Evolutionary conservation across 2,113 vertebrate species (phyloP), one percentile per base, ranked within the genome.

Genomic region (Rhabdomys dilectus): DNA sequence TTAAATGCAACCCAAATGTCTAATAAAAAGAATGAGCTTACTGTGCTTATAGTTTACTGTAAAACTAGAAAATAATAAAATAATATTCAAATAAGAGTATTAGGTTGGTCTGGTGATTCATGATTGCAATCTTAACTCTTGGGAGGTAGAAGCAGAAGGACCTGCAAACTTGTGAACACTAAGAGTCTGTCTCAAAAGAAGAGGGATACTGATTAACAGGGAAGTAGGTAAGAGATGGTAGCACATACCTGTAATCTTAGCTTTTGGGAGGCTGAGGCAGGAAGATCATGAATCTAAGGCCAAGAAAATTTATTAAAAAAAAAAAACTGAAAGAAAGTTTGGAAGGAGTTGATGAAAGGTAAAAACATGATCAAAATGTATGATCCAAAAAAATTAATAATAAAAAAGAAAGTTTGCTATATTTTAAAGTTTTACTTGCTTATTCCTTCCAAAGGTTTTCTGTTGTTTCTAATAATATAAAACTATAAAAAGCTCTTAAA

Each of bases 271-370:
- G 21, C 36, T 72, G 34, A 72, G 21, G 6, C 48, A 72, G 86
- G 34, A 72, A 68, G 48, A 72, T 53, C 66, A 88, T 72, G 48
- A 87, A 31, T 72, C 68, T 39, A 22, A 39, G 36, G 36, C 4
- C 64, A 70, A 58, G 58, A 95, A 66, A 94, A 62, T 62, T 62
- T 64, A 64, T 29, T 51, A 11, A 64, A 64, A 64, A 64, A 48
- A 48, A 89, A 95, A 96, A 95, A 78, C n/a, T 90, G 45, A 95
- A 66, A 95, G 85, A 48, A 97, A 97, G 68, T 88, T 36, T 26
- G 72, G 31, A 42, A 94, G n/a, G 26, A 64, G 24, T 19, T n/a
- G 26, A 64, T 29, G 2, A 17, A 85, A 19, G 26, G 60, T 39
- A 60, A 82, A 80, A 81, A 58, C 34, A 81, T 81, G 34, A 58